phyloP scores from a whole-genome alignment of 2,113 vertebrate species.

The Larimichthys polyactis region DNA sequence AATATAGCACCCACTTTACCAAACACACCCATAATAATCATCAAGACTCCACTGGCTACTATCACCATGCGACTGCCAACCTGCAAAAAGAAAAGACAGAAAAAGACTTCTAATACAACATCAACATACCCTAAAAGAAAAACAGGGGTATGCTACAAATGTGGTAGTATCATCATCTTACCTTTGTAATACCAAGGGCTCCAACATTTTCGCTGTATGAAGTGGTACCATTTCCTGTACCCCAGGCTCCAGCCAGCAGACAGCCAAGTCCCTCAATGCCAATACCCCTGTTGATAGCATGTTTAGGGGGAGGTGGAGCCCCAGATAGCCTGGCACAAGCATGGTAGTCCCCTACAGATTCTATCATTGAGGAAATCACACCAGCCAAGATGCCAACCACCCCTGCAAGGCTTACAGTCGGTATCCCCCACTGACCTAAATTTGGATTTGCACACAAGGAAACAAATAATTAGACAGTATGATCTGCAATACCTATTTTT shows the following conservation, averaged over 20 bases:
- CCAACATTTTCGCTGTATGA: constrained; percentile 97
- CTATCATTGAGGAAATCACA: constrained; percentile 95
- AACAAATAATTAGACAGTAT: constrained; percentile 3
- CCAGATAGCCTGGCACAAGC: constrained; percentile 94
- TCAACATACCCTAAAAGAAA: background rate
- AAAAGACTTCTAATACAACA: background rate
- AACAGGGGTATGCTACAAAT: background rate
- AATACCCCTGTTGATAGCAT: constrained; percentile 93
- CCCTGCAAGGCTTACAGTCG: constrained; percentile 93
- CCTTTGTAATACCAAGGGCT: constrained; percentile 94
- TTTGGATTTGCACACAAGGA: constrained; percentile 28
- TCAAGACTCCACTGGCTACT: constrained; percentile 85
- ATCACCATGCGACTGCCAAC: constrained; percentile 97
- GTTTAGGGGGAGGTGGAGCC: constrained; percentile 91
- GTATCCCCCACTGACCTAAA: constrained; percentile 95
- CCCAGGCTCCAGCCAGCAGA: constrained; percentile 94
- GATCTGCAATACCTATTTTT: background rate
- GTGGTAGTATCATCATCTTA: constrained; percentile 63
- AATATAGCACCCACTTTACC: constrained; percentile 93
- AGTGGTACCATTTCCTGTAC: constrained; percentile 94
- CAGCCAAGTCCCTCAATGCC: constrained; percentile 95
- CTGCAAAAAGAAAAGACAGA: constrained; percentile 72
- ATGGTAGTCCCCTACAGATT: constrained; percentile 95
- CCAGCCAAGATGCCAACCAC: constrained; percentile 94
- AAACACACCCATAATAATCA: constrained; percentile 91